Conservation (phyloP, 2,797 vertebrate genomes). For the Chelmon rostratus region DNA sequence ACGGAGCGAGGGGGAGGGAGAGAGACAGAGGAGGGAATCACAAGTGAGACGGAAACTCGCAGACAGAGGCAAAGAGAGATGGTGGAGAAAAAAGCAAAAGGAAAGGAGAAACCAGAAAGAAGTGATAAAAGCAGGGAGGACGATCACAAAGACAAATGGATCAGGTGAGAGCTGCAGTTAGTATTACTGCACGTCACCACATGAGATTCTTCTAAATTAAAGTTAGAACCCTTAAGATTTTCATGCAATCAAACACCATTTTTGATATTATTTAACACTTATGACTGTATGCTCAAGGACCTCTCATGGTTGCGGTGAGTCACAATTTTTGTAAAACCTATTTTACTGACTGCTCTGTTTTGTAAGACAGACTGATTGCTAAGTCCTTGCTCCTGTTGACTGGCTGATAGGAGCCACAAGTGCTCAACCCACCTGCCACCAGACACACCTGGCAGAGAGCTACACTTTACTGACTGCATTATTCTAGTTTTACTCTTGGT, state of each 20-base stretch:
- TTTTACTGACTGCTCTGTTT: no score
- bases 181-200: background rate
- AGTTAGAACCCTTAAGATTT: background rate
- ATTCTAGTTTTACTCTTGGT: background rate
- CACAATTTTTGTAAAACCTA: no score
- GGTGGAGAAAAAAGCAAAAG: background rate
- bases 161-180: background rate
- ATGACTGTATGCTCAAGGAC: no score
- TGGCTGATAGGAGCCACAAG: no score
- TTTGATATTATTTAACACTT: background rate
- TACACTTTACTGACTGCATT: no score
- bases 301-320: no score
- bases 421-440: no score
- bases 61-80: background rate
- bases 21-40: background rate
- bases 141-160: background rate
- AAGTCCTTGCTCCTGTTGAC: no score
- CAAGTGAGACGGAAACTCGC: slow-evolving; percentile 10
- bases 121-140: background rate
- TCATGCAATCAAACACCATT: background rate
- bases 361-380: no score
- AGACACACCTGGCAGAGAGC: no score
- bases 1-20: slow-evolving; percentile 21
- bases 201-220: slow-evolving; percentile 2
- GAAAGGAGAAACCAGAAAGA: background rate